A percentile compares a stretch with the other conserved stretches of the same genome.
Conservation (phyloP, 1,140 invertebrate genomes). For the Drosophila malerkotliana region DNA sequence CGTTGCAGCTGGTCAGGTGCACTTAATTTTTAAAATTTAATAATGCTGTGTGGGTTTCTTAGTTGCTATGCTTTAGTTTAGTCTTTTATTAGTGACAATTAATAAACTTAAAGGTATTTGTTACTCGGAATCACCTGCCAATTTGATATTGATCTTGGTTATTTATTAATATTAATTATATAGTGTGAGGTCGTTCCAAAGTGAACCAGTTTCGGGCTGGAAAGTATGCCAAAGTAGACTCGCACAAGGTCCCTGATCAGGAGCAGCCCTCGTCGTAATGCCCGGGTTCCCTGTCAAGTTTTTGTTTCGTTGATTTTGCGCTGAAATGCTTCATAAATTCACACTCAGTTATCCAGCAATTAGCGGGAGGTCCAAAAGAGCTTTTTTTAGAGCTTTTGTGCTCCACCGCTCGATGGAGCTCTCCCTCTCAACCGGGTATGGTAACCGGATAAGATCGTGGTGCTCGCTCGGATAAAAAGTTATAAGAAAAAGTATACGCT, state of each 20-base stretch:
- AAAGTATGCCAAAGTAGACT: slow-evolving; percentile 37
- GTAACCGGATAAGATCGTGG: neutral
- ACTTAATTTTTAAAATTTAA: slow-evolving; percentile 18
- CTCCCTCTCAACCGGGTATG: neutral
- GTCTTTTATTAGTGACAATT: neutral
- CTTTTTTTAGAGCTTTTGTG: slow-evolving; percentile 9
- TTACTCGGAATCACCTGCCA: neutral
- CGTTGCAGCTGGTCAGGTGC: slow-evolving; percentile 17
- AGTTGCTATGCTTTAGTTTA: neutral
- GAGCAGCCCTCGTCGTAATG: slow-evolving; percentile 44
- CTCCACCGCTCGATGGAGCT: slow-evolving; percentile 17
- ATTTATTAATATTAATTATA: slow-evolving; percentile 48
- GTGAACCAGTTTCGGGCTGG: slow-evolving; percentile 59
- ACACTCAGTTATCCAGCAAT: slow-evolving; percentile 63
- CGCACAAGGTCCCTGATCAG: slow-evolving; percentile 60
- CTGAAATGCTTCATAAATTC: slow-evolving; percentile 56
- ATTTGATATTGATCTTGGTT: slow-evolving; percentile 16
- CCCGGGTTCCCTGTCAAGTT: slow-evolving; percentile 9
- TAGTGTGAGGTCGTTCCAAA: slow-evolving; percentile 63
- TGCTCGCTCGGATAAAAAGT: slow-evolving; percentile 2
- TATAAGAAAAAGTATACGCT: slow-evolving; percentile 11
- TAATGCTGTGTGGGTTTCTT: neutral
- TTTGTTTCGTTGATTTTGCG: slow-evolving; percentile 43
- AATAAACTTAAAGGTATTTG: neutral
- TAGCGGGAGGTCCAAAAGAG: slow-evolving; percentile 44